Evolutionary conservation across 2,888 invertebrate genomes (phyloP).

Genomic region (Lissonota sp.): DNA sequence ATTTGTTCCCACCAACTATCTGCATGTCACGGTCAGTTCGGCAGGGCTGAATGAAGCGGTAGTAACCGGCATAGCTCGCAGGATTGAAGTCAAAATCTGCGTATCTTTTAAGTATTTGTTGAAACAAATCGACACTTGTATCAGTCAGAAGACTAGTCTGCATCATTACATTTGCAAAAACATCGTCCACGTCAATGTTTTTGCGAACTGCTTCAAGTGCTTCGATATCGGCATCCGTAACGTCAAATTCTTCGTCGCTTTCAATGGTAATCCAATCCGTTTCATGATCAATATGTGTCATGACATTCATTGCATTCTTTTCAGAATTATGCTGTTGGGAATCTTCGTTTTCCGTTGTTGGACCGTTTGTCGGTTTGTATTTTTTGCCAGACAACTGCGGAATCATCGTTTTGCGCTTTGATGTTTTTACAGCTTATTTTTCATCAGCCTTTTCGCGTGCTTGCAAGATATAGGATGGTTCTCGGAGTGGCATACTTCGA

Average conservation of each 20-base stretch:
- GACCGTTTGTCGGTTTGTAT: no score
- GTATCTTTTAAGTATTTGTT: constrained; percentile 33
- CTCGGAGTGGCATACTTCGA: constrained; percentile 61
- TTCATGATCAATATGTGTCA: no score
- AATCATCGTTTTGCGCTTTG: neutral
- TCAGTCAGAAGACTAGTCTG: constrained; percentile 4
- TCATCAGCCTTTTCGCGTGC: constrained; percentile 23
- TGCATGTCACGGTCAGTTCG: constrained; percentile 24
- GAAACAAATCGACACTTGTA: constrained; percentile 35
- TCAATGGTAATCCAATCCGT: neutral
- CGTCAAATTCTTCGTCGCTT: constrained; percentile 9
- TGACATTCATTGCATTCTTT: no score
- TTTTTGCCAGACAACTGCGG: no score
- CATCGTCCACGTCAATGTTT: constrained; percentile 32
- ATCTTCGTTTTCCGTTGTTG: no score
- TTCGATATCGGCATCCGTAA: neutral
- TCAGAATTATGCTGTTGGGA: no score
- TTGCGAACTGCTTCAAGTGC: constrained; percentile 14
- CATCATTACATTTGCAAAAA: constrained; percentile 14
- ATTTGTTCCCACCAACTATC: constrained; percentile 49
- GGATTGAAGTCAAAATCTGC: constrained; percentile 19
- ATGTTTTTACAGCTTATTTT: neutral
- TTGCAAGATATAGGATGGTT: constrained; percentile 56
- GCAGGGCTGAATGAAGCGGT: constrained; percentile 30
- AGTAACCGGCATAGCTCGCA: constrained; percentile 1